Evolutionary conservation across 2,797 vertebrate species (phyloP), one percentile per base, ranked within the genome.

Genomic region (Coreius guichenoti): DNA sequence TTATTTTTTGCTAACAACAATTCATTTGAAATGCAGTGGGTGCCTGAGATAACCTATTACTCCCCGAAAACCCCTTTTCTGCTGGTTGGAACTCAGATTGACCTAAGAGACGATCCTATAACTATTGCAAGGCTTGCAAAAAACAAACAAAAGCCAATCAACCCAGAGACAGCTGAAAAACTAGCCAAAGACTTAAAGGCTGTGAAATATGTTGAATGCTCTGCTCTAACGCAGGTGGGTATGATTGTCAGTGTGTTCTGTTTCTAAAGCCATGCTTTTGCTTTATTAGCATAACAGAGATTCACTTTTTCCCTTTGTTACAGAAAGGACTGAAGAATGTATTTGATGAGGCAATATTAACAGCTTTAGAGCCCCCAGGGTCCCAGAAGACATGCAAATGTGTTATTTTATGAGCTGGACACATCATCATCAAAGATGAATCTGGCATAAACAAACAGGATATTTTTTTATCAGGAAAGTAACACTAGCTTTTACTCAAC

Each of bases 261-360:
- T 81, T 29, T 29, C 3, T 54, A 45, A 49, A 61, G 69, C n/a
- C 19, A 77, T 56, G 67, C 43, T 43, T 68, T 76, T 26, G 33
- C 9, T 17, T 69, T 19, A 13, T 63, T 47, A 23, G 21, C 7
- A 67, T 54, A 89, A 85, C 67, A 81, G 70, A 13, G 72, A 78
- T 82, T 86, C 72, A 87, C 92, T 95, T 93, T 95, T 94, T 96
- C 96, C 93, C 94, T 93, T 96, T 95, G 96, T 95, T 97, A 93
- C 96, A 99, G 98, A 99, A 99, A 99, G 98, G 98, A 95, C 98
- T 99, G 96, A 99, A 99, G 97, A 99, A 99, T 96, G 97, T 99
- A 95, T 99, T 99, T 97, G 98, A 99, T 88, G 98, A 99, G 92
- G 98, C 97, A 92, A 98, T 98, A 96, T 94, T 99, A 95, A 98